A percentile compares a stretch with the other conserved stretches of the same genome.
Conservation (phyloP, 2,113 vertebrate genomes). For the Crocuta crocuta region DNA sequence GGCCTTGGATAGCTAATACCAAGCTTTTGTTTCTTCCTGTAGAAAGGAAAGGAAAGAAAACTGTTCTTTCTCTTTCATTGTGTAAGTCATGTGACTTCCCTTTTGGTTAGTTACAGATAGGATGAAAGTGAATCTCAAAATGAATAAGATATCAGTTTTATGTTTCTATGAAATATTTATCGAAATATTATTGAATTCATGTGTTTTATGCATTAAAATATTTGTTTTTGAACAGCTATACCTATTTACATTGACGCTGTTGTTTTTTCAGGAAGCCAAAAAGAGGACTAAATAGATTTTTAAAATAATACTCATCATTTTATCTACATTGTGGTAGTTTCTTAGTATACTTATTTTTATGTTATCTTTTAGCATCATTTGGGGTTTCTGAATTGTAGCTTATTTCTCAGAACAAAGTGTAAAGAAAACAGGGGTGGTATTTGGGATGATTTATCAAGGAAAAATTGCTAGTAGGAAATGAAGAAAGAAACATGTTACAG, state of each 20-base stretch:
- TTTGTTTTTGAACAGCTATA: slow-evolving; percentile 51
- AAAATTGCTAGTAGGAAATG: background rate
- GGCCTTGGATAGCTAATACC: slow-evolving; percentile 88
- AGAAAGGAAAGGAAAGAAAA: slow-evolving; percentile 88
- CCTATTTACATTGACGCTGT: background rate
- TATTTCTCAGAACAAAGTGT: slow-evolving; percentile 78
- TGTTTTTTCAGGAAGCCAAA: slow-evolving; percentile 45
- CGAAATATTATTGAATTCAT: slow-evolving; percentile 50
- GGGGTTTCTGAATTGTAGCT: slow-evolving; percentile 69
- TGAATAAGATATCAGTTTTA: slow-evolving; percentile 77
- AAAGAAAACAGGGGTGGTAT: slow-evolving; percentile 51
- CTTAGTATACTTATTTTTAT: slow-evolving; percentile 41
- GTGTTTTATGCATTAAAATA: slow-evolving; percentile 21
- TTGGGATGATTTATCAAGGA: slow-evolving; percentile 59
- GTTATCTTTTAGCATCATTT: slow-evolving; percentile 54
- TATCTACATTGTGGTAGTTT: slow-evolving; percentile 24
- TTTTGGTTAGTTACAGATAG: slow-evolving; percentile 86
- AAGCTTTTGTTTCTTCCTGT: slow-evolving; percentile 91
- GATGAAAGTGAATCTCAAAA: slow-evolving; percentile 87
- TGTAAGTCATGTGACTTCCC: slow-evolving; percentile 90
- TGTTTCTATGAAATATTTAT: slow-evolving; percentile 63
- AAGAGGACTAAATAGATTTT: slow-evolving; percentile 37
- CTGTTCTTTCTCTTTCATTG: slow-evolving; percentile 81
- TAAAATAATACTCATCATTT: slow-evolving; percentile 37
- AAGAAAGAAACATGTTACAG: background rate